Evolutionary conservation across 2,797 vertebrate species (phyloP).

Genomic region (Naso thynnoides): DNA sequence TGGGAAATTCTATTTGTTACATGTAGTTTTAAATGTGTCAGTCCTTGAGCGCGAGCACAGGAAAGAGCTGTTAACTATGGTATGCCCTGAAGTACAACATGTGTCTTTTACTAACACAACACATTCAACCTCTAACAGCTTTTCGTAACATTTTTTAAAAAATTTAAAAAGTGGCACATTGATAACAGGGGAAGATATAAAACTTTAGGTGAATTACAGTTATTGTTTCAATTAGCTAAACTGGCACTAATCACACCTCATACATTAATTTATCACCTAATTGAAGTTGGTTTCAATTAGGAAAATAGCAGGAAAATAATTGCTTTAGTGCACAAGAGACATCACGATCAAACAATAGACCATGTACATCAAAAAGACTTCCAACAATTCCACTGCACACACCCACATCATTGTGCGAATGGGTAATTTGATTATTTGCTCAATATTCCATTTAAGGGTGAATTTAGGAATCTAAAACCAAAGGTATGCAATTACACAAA

Average conservation of each 20-base stretch:
- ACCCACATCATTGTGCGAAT: constrained; percentile 33
- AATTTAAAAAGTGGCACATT: background rate
- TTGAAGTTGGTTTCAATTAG: constrained; percentile 23
- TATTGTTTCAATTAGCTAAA: background rate
- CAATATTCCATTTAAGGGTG: constrained; percentile 48
- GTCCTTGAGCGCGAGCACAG: constrained; percentile 28
- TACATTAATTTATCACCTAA: constrained; percentile 33
- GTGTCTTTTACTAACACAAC: constrained; percentile 16
- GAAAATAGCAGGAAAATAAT: constrained; percentile 33
- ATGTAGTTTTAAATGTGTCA: constrained; percentile 36
- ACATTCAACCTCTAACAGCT: constrained; percentile 10
- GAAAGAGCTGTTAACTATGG: constrained; percentile 15
- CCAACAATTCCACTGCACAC: constrained; percentile 21
- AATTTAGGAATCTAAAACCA: constrained; percentile 43
- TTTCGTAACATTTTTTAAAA: background rate
- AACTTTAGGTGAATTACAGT: background rate
- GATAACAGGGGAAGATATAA: background rate
- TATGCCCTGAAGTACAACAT: constrained; percentile 34
- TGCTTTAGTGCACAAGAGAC: constrained; percentile 25
- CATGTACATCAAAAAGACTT: constrained; percentile 13
- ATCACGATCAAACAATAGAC: constrained; percentile 46
- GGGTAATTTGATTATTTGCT: constrained; percentile 48
- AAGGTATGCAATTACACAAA: constrained; percentile 54
- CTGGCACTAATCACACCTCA: constrained; percentile 17
- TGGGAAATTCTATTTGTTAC: constrained; percentile 39